A percentile compares a stretch with the other conserved stretches of the same genome.
Evolutionary conservation across 2,888 invertebrate species (phyloP).

Genomic region (Mesorhabditis spiculigera): DNA sequence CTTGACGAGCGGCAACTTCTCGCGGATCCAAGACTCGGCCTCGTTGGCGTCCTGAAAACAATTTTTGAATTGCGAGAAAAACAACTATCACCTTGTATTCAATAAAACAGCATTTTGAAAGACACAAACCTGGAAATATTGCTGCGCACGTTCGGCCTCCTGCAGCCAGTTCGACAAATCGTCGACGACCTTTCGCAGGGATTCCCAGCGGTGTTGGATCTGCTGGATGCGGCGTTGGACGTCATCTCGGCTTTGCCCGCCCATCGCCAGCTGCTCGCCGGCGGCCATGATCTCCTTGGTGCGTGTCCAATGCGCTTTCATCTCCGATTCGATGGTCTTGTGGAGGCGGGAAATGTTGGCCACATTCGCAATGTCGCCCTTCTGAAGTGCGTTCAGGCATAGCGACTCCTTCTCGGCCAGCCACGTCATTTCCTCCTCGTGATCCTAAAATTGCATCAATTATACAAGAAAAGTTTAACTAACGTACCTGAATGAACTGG

Average conservation of each 20-base stretch:
- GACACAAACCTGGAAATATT: constrained; percentile 62
- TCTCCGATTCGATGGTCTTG: constrained; percentile 77
- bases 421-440: constrained; percentile 97
- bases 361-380: constrained; percentile 86
- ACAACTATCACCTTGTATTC: constrained; percentile 10
- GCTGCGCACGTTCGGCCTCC: constrained; percentile 86
- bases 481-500: constrained; percentile 70
- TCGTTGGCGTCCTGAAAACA: constrained; percentile 79
- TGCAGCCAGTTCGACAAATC: constrained; percentile 74
- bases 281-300: constrained; percentile 59
- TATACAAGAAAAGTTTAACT: not conserved
- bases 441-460: constrained; percentile 70
- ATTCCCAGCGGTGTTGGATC: constrained; percentile 72
- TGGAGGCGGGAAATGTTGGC: constrained; percentile 86
- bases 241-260: constrained; percentile 31
- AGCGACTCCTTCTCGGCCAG: constrained; percentile 84
- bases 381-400: constrained; percentile 85
- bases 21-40: constrained; percentile 93
- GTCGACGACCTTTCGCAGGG: constrained; percentile 78
- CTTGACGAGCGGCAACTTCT: constrained; percentile 84
- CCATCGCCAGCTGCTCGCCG: constrained; percentile 46
- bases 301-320: constrained; percentile 67
- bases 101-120: not conserved
- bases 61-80: no score
- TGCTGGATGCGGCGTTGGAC: constrained; percentile 20